Evolutionary conservation across 1,140 invertebrate genomes (phyloP).

Genomic region (Drosophila baimaii): DNA sequence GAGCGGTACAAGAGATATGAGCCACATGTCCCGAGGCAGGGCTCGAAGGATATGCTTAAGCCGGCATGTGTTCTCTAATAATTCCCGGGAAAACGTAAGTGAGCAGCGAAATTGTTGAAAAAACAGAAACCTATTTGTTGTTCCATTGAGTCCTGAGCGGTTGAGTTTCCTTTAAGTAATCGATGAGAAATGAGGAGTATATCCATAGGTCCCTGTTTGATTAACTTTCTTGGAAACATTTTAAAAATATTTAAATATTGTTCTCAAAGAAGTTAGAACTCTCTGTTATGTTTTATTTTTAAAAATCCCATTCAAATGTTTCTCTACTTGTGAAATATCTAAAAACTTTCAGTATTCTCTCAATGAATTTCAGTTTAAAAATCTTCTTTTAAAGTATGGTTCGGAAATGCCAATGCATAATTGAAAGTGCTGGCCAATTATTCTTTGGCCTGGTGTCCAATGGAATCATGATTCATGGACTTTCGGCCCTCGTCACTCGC

Average conservation of each 20-base stretch:
- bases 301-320: too few relatives aligned
- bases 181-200: background rate
- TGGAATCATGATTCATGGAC: conserved; percentile 29
- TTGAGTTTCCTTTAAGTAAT: background rate
- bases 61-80: conserved; percentile 69
- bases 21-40: conserved; percentile 62
- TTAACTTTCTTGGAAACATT: background rate
- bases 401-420: conserved; percentile 26
- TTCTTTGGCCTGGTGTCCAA: background rate
- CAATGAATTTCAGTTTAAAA: background rate
- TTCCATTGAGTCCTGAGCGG: conserved; percentile 10
- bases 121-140: conserved; percentile 33
- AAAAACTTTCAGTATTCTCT: background rate
- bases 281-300: background rate
- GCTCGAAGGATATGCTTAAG: conserved; percentile 59
- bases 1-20: conserved; percentile 42
- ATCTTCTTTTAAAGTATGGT: background rate
- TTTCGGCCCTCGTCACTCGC: conserved; percentile 26
- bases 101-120: conserved; percentile 21
- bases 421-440: conserved; percentile 40
- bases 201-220: background rate
- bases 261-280: too few relatives aligned
- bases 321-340: too few relatives aligned
- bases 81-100: conserved; percentile 56
- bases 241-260: background rate